Evolutionary conservation across 1,140 invertebrate genomes (phyloP).

Genomic region (Eriosoma lanigerum): DNA sequence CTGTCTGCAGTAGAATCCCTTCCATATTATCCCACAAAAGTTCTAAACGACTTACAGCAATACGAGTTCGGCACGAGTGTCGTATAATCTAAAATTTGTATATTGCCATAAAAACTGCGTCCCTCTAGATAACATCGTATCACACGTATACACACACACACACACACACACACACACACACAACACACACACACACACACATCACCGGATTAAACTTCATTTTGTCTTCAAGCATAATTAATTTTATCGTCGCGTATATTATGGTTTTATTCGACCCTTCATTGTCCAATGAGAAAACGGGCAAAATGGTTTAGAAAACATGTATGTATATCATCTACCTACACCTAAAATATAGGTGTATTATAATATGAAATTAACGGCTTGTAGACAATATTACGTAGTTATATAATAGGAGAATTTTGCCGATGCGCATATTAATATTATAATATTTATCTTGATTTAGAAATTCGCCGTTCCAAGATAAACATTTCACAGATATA

Average conservation of each 20-base stretch:
- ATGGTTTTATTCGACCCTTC: not conserved
- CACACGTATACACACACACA: too few species aligned
- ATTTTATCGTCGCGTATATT: constrained; percentile 27
- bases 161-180: not conserved
- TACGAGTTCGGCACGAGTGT: not conserved
- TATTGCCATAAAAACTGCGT: constrained; percentile 30
- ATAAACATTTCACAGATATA: too few species aligned
- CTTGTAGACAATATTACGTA: constrained; percentile 7
- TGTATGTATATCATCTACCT: not conserved
- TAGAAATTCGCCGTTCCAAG: not conserved
- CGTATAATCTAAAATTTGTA: constrained; percentile 36
- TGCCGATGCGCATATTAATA: not conserved
- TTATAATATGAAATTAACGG: constrained; percentile 2
- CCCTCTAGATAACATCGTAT: constrained; percentile 18
- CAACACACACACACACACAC: not conserved
- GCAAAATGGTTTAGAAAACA: constrained; percentile 35
- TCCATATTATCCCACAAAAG: constrained; percentile 16
- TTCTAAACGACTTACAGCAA: constrained; percentile 38
- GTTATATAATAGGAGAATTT: not conserved
- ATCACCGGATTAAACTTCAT: constrained; percentile 27
- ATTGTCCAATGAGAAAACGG: constrained; percentile 13
- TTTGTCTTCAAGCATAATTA: constrained; percentile 49
- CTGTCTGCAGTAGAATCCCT: constrained; percentile 7
- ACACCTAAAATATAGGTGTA: not conserved
- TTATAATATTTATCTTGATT: not conserved